These are phyloP conservation scores for Gryllus longicercus DNA, from an alignment of 2,888 invertebrate genomes.

Conservation along the genomic window DNA sequence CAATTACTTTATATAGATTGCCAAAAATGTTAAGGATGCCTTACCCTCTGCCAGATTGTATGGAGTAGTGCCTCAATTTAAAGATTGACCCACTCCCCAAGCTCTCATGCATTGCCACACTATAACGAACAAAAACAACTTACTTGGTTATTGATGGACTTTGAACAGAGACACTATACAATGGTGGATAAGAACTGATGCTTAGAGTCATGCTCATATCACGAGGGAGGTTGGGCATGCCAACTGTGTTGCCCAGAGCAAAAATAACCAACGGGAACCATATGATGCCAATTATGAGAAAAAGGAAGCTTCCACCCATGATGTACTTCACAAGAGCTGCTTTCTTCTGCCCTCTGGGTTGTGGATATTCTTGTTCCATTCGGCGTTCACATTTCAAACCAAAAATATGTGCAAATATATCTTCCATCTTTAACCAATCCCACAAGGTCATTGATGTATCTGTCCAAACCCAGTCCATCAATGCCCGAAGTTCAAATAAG, in stretches of 20 bases:
- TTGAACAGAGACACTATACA: constrained; percentile 87
- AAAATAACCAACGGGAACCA: constrained; percentile 98
- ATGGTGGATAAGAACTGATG: constrained; percentile 88
- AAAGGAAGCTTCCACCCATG: constrained; percentile 83
- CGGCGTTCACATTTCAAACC: constrained; percentile 87
- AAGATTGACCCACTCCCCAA: no score
- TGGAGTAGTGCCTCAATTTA: no score
- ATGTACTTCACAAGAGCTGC: constrained; percentile 78
- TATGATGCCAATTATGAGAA: constrained; percentile 86
- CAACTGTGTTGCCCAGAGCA: constrained; percentile 90
- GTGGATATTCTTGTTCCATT: constrained; percentile 85
- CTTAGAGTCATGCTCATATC: constrained; percentile 79
- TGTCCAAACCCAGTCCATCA: constrained; percentile 99
- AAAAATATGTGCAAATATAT: constrained; percentile 95
- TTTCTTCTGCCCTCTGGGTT: constrained; percentile 83
- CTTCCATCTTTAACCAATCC: constrained; percentile 99
- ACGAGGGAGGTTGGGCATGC: constrained; percentile 79
- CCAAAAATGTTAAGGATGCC: no score
- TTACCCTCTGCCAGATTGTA: no score
- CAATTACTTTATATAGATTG: no score
- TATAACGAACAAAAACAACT: background rate
- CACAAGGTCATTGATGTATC: constrained; percentile 97
- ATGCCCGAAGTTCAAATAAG: constrained; percentile 90
- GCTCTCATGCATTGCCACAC: no score
- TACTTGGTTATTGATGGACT: constrained; percentile 51